Base-by-base conservation (phyloP, 2,113 vertebrate genomes). In the Limanda limanda region DNA sequence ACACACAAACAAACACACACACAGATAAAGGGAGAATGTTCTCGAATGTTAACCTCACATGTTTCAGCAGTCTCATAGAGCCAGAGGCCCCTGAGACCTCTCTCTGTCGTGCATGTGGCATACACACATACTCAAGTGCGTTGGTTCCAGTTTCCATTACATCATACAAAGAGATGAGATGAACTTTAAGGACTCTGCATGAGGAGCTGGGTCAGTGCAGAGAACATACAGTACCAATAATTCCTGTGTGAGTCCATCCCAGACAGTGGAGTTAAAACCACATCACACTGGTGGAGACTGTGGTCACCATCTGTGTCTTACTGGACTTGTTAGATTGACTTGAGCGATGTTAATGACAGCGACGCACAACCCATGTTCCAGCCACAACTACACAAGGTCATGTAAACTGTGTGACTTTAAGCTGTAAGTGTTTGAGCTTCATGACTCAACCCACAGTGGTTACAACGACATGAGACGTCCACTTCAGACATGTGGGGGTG, bases 341-440 rank as follows among this genome's bases (percentile, higher is more conserved):
- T 27, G n/a, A 74, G 71, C 37, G 51, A 58, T 63, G 84, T 78
- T 47, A 67, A 58, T 23, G 23, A 35, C 64, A 40, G 12, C 74
- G 67, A 37, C 20, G 60, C 65, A 9, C 65, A 70, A 72, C 71
- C 66, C 27, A 54, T 42, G 18, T 42, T 62, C 52, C 54, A 66
- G 65, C 84, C 84, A 20, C 74, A 76, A 27, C 60, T 40, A 12
- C 71, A n/a, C 25, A 42, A 3, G 66, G 77, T 82, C 67, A 10
- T 76, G 71, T 77, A 64, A 82, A 75, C 18, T 20, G 15, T 68
- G 78, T 78, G 82, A 80, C 71, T 69, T 71, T 14, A 31, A 79
- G 45, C 64, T 42, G 14, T 60, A n/a, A 2, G 21, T 37, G 64
- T 31, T 74, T 5, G 35, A 40, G 13, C 60, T 67, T 77, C 66